Evolutionary conservation across 2,113 vertebrate species (phyloP), one percentile per base, ranked within the genome.

Genomic region (Amphiprion percula): DNA sequence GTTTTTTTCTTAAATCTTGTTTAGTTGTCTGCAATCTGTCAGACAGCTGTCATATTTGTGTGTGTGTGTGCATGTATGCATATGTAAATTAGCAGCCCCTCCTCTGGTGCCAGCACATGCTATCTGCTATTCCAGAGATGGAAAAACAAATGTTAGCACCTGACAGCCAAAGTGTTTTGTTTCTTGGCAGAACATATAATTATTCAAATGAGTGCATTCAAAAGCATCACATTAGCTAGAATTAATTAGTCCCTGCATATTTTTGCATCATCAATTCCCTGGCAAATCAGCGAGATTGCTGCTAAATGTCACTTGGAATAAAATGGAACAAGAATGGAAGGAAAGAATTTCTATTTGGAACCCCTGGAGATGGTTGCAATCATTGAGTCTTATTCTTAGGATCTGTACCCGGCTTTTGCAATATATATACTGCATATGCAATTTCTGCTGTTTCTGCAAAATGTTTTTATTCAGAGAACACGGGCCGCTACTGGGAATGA

Each of bases 271-370:
- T 86, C 83, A 90, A 87, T 92, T 88, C 80, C 88, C 80, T 58
- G 53, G 76, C 76, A 90, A 87, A 89, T 89, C 30, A 65, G 68
- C 56, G 26, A 72, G 84, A 84, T 89, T 86, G 79, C 88, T 87
- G 77, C 82, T 90, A 94, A 95, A 95, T 95, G 94, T 94, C 93
- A 94, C 28, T 68, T 78, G 72, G 92, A 92, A 88, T 94, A 86
- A 92, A 91, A 88, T 60, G 72, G 72, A 86, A 83, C 65, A 82
- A 63, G 75, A 68, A 77, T 86, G 55, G 66, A 78, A 65, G 65
- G 62, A 65, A 80, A 52, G 55, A 37, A 79, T 84, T 83, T 83
- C 24, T 21, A 77, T 64, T 86, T 87, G 14, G 68, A 47, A 68
- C 55, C 37, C 75, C 54, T 74, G 61, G 30, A 72, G 67, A 41